A percentile compares a stretch with the other conserved stretches of the same genome.
Conservation (phyloP, 2,888 invertebrate genomes). For the Conomelus anceps region DNA sequence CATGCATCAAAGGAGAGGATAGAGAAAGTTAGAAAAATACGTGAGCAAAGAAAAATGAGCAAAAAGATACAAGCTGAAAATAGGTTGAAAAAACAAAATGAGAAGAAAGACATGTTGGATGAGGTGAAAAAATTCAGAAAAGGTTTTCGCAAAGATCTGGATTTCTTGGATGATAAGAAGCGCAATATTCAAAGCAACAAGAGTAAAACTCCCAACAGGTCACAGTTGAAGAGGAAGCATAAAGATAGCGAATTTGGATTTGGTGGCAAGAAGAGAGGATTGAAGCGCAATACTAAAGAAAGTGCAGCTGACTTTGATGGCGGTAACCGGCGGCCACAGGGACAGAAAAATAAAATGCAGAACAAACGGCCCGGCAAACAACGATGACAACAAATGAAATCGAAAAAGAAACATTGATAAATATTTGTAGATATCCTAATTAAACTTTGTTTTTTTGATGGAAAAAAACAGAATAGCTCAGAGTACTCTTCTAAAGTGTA, state of each 20-base stretch:
- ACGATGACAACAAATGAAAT: constrained; percentile 44
- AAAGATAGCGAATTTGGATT: constrained; percentile 88
- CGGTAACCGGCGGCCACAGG: constrained; percentile 40
- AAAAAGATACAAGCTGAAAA: constrained; percentile 83
- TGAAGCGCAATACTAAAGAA: constrained; percentile 77
- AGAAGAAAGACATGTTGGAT: constrained; percentile 86
- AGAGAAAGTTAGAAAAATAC: constrained; percentile 82
- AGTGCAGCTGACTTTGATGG: constrained; percentile 65
- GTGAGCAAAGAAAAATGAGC: constrained; percentile 87
- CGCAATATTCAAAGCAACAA: constrained; percentile 37
- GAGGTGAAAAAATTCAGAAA: constrained; percentile 90
- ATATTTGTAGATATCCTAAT: background rate
- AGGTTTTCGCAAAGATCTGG: constrained; percentile 70
- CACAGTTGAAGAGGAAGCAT: constrained; percentile 49
- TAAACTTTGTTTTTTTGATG: background rate
- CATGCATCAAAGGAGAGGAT: constrained; percentile 78
- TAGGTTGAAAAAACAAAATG: constrained; percentile 74
- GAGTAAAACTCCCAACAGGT: constrained; percentile 34
- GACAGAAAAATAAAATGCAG: constrained; percentile 26
- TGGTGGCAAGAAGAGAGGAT: constrained; percentile 89
- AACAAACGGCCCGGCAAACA: constrained; percentile 45
- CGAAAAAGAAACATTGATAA: constrained; percentile 38
- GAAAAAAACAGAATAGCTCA: too few species aligned
- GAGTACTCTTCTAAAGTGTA: too few species aligned
- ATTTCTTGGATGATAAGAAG: constrained; percentile 64